Base-by-base conservation (phyloP, 2,797 vertebrate species). In the Xiphorhynchus erythropygius region DNA sequence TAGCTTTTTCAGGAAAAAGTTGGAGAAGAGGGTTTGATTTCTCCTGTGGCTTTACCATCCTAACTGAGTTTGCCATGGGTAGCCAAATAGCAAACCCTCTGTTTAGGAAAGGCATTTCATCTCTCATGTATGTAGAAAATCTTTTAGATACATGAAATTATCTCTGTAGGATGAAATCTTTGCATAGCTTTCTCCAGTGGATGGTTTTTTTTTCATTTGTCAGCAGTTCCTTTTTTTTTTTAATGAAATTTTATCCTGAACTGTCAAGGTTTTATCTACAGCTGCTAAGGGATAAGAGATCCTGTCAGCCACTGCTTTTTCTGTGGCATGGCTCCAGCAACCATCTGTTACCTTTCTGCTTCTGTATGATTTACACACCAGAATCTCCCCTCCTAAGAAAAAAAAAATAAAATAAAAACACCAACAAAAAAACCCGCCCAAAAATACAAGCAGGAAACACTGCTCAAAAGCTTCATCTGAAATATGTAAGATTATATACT, bases 171-270 rank as follows among this genome's bases (percentile, higher is more conserved):
- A 37, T 75, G 32, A 67, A 52, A 33, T 62, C 25, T 90, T 75
- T 81, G 46, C 59, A 7, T 59, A 76, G 63, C 73, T 23, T 63
- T 90, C 35, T 89, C 13, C 5, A 2, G 24, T 39, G 63, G 13
- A 52, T 87, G 3, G 7, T 39, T 60, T 64, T 83, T 81, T 92
- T 86, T 73, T 74, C 35, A 49, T 92, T 87, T 82, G 32, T 93
- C 70, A 90, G 28, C 65, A 88, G 57, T 50, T 84, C 69, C 21
- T 13, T 64, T 94, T 94, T 94, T 94, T 94, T 90, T 84, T 35
- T 1, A 83, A 82, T 73, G 24, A 87, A 79, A 82, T 87, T 90
- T 87, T 93, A 77, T 87, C 77, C 63, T 82, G 53, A 91, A 86
- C 59, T 78, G 46, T 79, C 50, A 89, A 84, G 70, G 50, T 79